Evolutionary conservation across 1,140 invertebrate species (phyloP).

Genomic region (Conus betulinus): DNA sequence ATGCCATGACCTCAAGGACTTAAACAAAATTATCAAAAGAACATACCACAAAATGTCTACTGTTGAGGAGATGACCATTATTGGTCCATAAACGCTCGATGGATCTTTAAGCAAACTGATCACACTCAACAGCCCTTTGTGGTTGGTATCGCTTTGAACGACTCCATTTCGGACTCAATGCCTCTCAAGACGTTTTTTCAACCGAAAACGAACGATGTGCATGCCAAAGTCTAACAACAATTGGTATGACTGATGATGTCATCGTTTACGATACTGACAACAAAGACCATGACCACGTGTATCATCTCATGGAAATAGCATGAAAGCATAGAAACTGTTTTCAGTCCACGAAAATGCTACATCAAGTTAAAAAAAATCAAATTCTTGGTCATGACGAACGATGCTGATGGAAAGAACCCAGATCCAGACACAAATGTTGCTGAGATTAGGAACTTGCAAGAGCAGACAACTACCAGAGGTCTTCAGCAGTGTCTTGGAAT

Average conservation of each 20-base stretch:
- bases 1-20: no score
- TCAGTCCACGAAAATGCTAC: background rate
- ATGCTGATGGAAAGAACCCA: background rate
- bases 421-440: background rate
- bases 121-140: slow-evolving; percentile 75
- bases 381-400: background rate
- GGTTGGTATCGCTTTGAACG: slow-evolving; percentile 68
- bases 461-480: no score
- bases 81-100: no score
- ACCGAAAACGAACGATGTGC: slow-evolving; percentile 60
- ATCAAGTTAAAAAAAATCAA: slow-evolving; percentile 3
- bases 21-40: no score
- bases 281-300: slow-evolving; percentile 29
- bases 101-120: slow-evolving; percentile 54
- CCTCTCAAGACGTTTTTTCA: slow-evolving; percentile 63
- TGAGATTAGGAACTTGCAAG: background rate
- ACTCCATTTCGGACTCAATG: slow-evolving; percentile 70
- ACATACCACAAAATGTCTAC: no score
- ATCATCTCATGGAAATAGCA: background rate
- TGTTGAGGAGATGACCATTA: no score
- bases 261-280: slow-evolving; percentile 51
- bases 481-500: no score
- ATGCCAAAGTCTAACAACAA: slow-evolving; percentile 51
- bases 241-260: slow-evolving; percentile 71
- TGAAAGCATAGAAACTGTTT: background rate